phyloP scores from a whole-genome alignment of 2,113 vertebrate genomes.

The Xenopus tropicalis region UCB_Xtro_10.0 CM004445.2:29812001-29812500 shows the following conservation, averaged over 20 bases:
- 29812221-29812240: constrained; percentile 33
- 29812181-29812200: constrained; percentile 41
- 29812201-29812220: constrained; percentile 35
- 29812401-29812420: background rate
- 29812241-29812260: constrained; percentile 38
- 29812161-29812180: background rate
- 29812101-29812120: background rate
- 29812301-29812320: constrained; percentile 16
- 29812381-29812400: no score
- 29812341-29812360: background rate
- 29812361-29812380: no score
- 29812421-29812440: background rate
- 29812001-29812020: background rate
- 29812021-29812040: background rate
- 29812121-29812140: constrained; percentile 6
- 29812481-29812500: background rate
- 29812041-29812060: background rate
- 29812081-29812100: background rate
- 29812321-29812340: background rate
- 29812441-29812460: no score
- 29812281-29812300: constrained; percentile 23
- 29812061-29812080: background rate
- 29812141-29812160: background rate
- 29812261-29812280: constrained; percentile 18
- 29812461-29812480: background rate